Evolutionary conservation across 1,140 invertebrate species (phyloP).

Genomic region (Pachyrhynchus sulphureomaculatus): DNA sequence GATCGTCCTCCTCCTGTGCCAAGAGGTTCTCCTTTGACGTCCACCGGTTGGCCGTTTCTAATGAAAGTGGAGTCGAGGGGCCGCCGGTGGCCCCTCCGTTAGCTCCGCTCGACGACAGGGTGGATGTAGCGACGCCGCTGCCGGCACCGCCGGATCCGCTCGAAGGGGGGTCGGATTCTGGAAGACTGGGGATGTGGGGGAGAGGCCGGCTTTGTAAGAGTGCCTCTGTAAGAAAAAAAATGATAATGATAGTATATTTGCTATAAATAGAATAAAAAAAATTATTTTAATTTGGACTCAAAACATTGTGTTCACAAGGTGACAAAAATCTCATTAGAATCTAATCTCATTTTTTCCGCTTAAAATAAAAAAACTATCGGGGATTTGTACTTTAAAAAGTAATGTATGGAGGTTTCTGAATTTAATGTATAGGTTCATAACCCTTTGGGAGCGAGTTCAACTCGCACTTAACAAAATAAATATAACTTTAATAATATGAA

Average conservation of each 20-base stretch:
- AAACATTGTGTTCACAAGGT: no score
- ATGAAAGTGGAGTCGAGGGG: constrained; percentile 51
- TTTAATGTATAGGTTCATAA: no score
- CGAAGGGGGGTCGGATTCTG: constrained; percentile 62
- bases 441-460: no score
- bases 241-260: not conserved
- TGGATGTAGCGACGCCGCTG: constrained; percentile 31
- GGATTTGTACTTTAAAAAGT: no score
- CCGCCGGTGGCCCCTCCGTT: constrained; percentile 51
- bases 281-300: no score
- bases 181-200: constrained; percentile 82
- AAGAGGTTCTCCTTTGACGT: constrained; percentile 95
- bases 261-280: no score
- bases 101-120: constrained; percentile 47
- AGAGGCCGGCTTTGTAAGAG: constrained; percentile 86
- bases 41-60: constrained; percentile 72
- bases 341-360: no score
- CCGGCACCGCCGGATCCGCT: constrained; percentile 36
- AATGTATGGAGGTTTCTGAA: no score
- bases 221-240: constrained; percentile 72
- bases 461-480: no score
- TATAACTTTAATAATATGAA: no score
- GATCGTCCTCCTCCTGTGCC: constrained; percentile 89
- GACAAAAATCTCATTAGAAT: no score
- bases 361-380: no score